These are phyloP conservation scores for Turnix velox DNA, from an alignment of 2,113 vertebrate genomes.

Conservation along the genomic window DNA sequence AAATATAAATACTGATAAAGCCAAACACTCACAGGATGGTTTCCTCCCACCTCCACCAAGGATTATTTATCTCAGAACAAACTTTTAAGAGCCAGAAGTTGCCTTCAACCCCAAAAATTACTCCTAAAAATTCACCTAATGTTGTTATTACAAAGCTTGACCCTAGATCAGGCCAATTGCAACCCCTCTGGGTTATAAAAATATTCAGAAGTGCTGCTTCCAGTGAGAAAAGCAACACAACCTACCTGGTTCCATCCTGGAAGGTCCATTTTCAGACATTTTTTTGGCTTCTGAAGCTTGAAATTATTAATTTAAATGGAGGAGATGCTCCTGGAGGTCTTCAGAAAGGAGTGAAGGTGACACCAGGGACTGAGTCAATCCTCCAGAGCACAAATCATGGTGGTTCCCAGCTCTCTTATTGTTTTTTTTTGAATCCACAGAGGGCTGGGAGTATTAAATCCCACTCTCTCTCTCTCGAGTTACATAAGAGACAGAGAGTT, in stretches of 20 bases:
- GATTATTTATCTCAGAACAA: neutral
- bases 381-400: neutral
- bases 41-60: neutral
- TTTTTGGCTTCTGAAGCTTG: neutral
- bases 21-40: neutral
- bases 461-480: conserved; percentile 64
- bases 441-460: neutral
- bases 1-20: rapidly evolving
- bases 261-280: conserved; percentile 66
- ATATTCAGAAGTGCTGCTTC: neutral
- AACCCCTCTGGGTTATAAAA: neutral
- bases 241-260: conserved; percentile 74
- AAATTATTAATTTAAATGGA: neutral
- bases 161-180: neutral
- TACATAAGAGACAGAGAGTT: conserved; percentile 74
- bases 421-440: conserved; percentile 18
- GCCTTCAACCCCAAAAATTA: neutral
- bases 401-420: neutral
- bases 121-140: no score
- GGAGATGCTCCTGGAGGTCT: neutral
- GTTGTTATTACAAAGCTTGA: neutral
- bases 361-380: neutral
- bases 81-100: neutral
- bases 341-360: neutral
- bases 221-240: neutral